Base-by-base conservation (phyloP, 2,888 invertebrate species). In the Orgyia antiqua region DNA sequence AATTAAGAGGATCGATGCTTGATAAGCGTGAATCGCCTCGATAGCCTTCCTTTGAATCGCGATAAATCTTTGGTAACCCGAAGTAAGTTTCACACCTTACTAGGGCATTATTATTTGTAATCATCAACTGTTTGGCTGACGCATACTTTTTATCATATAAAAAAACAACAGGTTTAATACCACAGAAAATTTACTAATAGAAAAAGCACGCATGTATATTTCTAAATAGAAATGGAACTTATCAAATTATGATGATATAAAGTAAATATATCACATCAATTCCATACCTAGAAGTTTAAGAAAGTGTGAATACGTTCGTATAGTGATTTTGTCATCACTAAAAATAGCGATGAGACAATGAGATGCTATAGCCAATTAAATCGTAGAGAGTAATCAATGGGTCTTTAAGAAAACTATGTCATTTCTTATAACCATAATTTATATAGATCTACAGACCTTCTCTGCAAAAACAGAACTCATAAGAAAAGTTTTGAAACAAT, bases 1-100 rank as follows among this genome's bases (percentile, higher is more conserved):
- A 84, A 83, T 84, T 80, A 84, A 80, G 76, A 70, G 66, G 68
- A 68, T 57, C 63, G 83, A 84, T 86, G 62, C 60, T 62, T 67
- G 84, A 86, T 84, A 83, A 80, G 68, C 67, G 45, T 54, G 64
- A 61, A 65, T 63, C 62, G 52, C 64, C 60, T 68, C 68, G 77
- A 79, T 71, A 68, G 67, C 64, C 67, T 58, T 58, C 47, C 56
- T 49, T 39, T 37, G 34, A 42, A 45, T 58, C 46, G 48, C 75
- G 82, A 82, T 80, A 66, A 52, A 31, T 42, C 52, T 58, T 47
- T 66, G 4, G 68, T 73, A 67, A 67, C 61, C 59, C 58, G 51
- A 61, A 56, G 52, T 51, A 51, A 37, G 48, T 58, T 76, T 80
- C 72, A 74, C 84, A 80, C 82, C 78, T 78, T 74, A 71, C 68